phyloP scores from a whole-genome alignment of 2,888 invertebrate genomes.

The Heliconius charithonia region DNA sequence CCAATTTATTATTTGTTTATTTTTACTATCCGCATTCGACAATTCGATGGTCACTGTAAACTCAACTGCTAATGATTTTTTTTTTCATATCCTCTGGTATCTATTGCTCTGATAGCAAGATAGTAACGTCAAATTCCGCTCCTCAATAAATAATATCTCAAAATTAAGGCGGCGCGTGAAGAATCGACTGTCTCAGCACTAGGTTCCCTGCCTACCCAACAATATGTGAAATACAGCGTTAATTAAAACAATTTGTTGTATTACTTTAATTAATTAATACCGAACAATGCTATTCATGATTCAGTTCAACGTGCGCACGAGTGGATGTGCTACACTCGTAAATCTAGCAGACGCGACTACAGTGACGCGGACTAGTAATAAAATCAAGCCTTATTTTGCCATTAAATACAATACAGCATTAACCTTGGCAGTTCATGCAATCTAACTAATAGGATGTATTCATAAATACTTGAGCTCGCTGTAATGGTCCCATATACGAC shows the following conservation, averaged over 20 bases:
- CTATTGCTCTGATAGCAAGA: no score
- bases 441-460: constrained; percentile 48
- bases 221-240: neutral
- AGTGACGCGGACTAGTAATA: constrained; percentile 45
- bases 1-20: no score
- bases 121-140: no score
- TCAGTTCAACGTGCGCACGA: constrained; percentile 17
- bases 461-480: constrained; percentile 44
- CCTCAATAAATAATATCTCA: no score
- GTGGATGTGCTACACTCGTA: constrained; percentile 16
- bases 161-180: no score
- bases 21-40: no score
- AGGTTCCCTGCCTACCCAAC: neutral
- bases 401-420: constrained; percentile 54
- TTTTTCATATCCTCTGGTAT: no score
- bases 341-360: constrained; percentile 27
- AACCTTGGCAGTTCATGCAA: constrained; percentile 51
- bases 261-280: neutral
- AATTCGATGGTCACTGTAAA: no score
- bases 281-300: neutral
- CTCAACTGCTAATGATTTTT: no score
- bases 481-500: constrained; percentile 40
- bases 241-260: neutral
- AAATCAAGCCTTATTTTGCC: constrained; percentile 50
- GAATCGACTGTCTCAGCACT: no score